Evolutionary conservation across 2,888 invertebrate species (phyloP), one percentile per base, ranked within the genome.

Genomic region (Cetonia aurata): DNA sequence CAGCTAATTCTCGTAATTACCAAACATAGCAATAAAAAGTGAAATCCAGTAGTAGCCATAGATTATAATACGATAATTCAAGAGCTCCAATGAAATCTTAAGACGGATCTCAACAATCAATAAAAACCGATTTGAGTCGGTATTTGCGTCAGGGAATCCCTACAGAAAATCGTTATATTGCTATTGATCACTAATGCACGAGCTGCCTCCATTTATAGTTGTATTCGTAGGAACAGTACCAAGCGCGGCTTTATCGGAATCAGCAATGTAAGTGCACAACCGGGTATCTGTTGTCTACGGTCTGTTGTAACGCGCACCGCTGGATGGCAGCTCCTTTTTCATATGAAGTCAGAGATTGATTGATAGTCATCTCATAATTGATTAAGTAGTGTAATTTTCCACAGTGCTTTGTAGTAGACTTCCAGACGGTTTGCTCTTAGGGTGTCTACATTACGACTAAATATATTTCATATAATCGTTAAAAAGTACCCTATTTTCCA

Each of bases 341-440:
- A 59, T 57, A 71, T 50, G 59, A 74, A 73, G 70, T 71, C 73
- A 70, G 73, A 76, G 76, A 78, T 78, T 79, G 80, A 80, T 80
- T 77, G 79, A 78, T 78, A 74, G 77, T 75, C 75, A 76, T 73
- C 75, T 74, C 71, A 74, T 79, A 79, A 80, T 79, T 78, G 79
- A 79, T 80, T 78, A 79, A 78, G 75, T 78, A 76, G 77, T 74
- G 76, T 77, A 78, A 78, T 77, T 77, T 77, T 75, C 75, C 73
- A 74, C 75, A 44, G 46, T 55, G 50, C 65, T 66, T 70, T 67
- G 72, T 71, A 72, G 33, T 33, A n/a, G n/a, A n/a, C n/a, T n/a
- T n/a, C n/a, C n/a, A n/a, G n/a, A 33, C 6, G 33, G 33, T 33
- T 3, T 33, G 33, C 33, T 33, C 4, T 33, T 33, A 33, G 33